Conservation (phyloP, 2,888 invertebrate genomes). For the Fabriciana adippe region DNA sequence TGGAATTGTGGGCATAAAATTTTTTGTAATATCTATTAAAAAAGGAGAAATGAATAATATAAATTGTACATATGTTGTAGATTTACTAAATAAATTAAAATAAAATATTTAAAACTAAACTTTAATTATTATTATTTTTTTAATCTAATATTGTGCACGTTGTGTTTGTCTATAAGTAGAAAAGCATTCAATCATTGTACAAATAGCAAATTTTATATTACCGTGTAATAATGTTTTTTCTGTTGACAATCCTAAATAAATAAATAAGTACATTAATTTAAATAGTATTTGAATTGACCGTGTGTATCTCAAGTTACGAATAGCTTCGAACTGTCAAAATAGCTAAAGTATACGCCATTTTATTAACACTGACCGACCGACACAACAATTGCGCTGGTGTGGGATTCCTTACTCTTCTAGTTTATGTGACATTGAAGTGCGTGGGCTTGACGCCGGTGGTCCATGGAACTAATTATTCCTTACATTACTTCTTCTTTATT, state of each 20-base stretch:
- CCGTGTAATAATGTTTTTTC: background rate
- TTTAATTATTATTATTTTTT: background rate
- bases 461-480: conserved; percentile 60
- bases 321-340: conserved; percentile 79
- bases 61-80: no score
- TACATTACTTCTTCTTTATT: conserved; percentile 38
- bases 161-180: no score
- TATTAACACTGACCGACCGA: conserved; percentile 67
- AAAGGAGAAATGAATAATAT: no score
- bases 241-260: no score
- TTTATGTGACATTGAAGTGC: conserved; percentile 67
- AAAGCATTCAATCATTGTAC: no score
- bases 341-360: conserved; percentile 79
- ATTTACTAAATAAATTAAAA: background rate
- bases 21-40: no score
- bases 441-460: conserved; percentile 69
- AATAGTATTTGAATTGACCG: conserved; percentile 36
- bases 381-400: conserved; percentile 76
- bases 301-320: conserved; percentile 64
- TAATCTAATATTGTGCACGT: no score
- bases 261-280: background rate
- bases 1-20: no score
- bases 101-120: background rate
- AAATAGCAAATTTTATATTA: background rate
- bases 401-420: conserved; percentile 74